Evolutionary conservation across 2,797 vertebrate genomes (phyloP).

Genomic region (Esox masquinongy): DNA sequence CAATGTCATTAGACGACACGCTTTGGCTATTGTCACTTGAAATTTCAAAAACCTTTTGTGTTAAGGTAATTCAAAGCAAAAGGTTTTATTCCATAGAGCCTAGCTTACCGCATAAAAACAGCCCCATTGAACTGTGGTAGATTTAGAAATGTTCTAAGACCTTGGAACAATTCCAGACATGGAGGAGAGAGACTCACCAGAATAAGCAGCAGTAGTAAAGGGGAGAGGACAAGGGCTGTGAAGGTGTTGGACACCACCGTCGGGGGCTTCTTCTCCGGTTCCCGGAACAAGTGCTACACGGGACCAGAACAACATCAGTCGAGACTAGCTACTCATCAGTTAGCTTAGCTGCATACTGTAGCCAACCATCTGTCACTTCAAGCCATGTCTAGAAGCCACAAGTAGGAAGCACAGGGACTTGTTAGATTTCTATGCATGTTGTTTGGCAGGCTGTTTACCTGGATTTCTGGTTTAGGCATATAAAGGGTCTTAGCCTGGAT

Average conservation of each 20-base stretch:
- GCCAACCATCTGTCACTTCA: neutral
- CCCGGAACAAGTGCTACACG: slow-evolving; percentile 92
- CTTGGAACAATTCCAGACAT: neutral
- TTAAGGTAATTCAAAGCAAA: slow-evolving; percentile 35
- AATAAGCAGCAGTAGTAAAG: slow-evolving; percentile 89
- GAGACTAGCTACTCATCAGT: neutral
- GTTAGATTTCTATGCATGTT: neutral
- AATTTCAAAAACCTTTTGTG: slow-evolving; percentile 44
- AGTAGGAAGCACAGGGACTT: neutral
- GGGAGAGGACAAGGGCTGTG: slow-evolving; percentile 91
- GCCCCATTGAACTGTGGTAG: neutral
- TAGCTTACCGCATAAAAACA: slow-evolving; percentile 22
- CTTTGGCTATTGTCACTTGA: slow-evolving; percentile 55
- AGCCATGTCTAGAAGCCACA: neutral
- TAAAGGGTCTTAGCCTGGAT: slow-evolving; percentile 92
- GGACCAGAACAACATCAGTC: neutral
- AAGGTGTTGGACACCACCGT: slow-evolving; percentile 94
- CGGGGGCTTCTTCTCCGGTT: slow-evolving; percentile 97
- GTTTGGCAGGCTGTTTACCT: slow-evolving; percentile 74
- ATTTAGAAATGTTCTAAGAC: slow-evolving; percentile 4
- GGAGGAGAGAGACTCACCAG: slow-evolving; percentile 78
- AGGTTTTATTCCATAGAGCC: slow-evolving; percentile 44
- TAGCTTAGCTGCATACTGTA: neutral
- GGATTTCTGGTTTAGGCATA: slow-evolving; percentile 93
- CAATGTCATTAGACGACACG: slow-evolving; percentile 43